Percentiles rank a stretch among this genome's conserved stretches.
phyloP scores from a whole-genome alignment of 2,113 vertebrate species.

The Forbesichthys papilliferus region DNA sequence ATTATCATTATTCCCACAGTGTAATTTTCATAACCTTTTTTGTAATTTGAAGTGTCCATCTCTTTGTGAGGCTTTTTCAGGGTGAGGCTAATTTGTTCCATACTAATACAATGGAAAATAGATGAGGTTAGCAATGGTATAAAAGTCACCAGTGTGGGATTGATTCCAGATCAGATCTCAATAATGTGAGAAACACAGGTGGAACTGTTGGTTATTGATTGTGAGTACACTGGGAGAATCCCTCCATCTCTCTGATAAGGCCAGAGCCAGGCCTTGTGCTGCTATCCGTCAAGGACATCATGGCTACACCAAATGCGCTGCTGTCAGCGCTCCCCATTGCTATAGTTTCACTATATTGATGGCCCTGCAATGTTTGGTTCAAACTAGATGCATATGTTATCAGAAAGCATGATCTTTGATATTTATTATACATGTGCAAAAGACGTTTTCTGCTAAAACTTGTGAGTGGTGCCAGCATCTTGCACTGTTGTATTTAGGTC shows the following conservation, averaged over 20 bases:
- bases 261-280: constrained; percentile 41
- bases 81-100: constrained; percentile 56
- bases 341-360: constrained; percentile 21
- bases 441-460: too few relatives aligned
- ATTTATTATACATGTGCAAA: too few relatives aligned
- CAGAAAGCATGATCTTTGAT: too few relatives aligned
- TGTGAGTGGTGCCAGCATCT: too few relatives aligned
- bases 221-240: constrained; percentile 49
- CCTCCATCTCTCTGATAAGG: constrained; percentile 50
- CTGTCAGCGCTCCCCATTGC: constrained; percentile 54
- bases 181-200: constrained; percentile 67
- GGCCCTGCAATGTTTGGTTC: too few relatives aligned
- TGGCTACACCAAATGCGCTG: constrained; percentile 58
- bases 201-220: constrained; percentile 60
- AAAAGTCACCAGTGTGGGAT: constrained; percentile 54
- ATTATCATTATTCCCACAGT: background rate
- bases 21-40: constrained; percentile 25
- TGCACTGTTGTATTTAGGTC: too few relatives aligned
- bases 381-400: too few relatives aligned
- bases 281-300: constrained; percentile 55
- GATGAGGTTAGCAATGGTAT: constrained; percentile 58
- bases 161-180: constrained; percentile 72
- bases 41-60: constrained; percentile 26
- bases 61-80: constrained; percentile 11
- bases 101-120: constrained; percentile 68